These are phyloP conservation scores for Limnodromus scolopaceus DNA, from an alignment of 2,797 vertebrate genomes.

Conservation along the genomic window DNA sequence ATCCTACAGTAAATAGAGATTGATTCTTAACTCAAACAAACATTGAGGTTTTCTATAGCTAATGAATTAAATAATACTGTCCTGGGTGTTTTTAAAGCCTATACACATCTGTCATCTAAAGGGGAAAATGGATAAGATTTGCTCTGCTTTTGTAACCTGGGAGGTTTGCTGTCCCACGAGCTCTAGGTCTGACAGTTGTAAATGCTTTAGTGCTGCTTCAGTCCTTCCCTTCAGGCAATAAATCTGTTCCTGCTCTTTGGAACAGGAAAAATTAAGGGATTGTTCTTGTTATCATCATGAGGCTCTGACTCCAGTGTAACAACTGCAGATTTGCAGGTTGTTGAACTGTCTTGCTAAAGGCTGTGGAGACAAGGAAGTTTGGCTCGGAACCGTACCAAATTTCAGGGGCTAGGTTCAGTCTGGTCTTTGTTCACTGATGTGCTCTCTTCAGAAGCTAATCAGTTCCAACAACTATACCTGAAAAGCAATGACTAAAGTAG, in stretches of 20 bases:
- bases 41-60: not conserved
- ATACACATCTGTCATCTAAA: not conserved
- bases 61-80: not conserved
- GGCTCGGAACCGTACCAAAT: not conserved
- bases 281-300: not conserved
- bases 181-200: not conserved
- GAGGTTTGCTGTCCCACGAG: not conserved
- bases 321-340: not conserved
- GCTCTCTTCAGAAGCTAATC: not conserved
- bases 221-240: not conserved
- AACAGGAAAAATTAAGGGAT: not conserved
- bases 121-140: not conserved
- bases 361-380: not conserved
- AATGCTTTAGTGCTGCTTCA: not conserved
- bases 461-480: not conserved
- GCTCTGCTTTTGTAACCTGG: not conserved
- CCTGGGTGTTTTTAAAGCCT: not conserved
- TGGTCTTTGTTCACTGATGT: not conserved
- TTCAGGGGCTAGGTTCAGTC: not conserved
- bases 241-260: not conserved
- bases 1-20: not conserved
- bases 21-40: not conserved
- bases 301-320: not conserved
- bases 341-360: not conserved
- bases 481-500: not conserved